Percentiles rank a stretch among this genome's conserved stretches.
Conservation (phyloP, 2,888 invertebrate genomes). For the Stratiomys singularior region DNA sequence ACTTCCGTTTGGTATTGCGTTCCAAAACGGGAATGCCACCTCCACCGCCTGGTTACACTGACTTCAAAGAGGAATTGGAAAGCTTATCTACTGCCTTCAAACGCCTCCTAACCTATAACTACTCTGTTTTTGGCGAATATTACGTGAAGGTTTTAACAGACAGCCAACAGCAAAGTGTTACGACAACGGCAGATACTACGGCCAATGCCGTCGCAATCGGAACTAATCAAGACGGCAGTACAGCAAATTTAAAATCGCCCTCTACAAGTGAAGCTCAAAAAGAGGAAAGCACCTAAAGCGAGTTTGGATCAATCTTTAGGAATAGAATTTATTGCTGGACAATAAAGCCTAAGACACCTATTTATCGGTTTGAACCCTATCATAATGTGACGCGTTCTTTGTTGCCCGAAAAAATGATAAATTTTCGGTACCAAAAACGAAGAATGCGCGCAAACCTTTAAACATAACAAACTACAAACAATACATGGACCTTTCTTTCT, state of each 20-base stretch:
- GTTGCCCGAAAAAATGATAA: no score
- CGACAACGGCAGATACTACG: not conserved
- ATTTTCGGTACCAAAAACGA: no score
- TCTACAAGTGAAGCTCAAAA: not conserved
- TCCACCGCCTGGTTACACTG: slow-evolving; percentile 62
- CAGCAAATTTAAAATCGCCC: not conserved
- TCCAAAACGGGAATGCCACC: slow-evolving; percentile 57
- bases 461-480: not conserved
- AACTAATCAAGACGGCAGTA: not conserved
- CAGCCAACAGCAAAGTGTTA: not conserved
- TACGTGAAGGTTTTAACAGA: slow-evolving; percentile 60
- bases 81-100: slow-evolving; percentile 60
- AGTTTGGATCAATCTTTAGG: not conserved
- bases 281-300: slow-evolving; percentile 19
- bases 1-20: slow-evolving; percentile 60
- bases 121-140: slow-evolving; percentile 64
- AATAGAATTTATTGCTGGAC: slow-evolving; percentile 30
- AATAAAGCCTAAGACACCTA: slow-evolving; percentile 15
- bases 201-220: not conserved
- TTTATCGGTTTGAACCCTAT: not conserved
- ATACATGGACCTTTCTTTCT: not conserved
- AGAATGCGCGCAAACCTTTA: no score
- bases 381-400: no score
- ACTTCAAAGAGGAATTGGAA: slow-evolving; percentile 62
- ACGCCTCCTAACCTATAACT: slow-evolving; percentile 63